Percentiles rank a stretch among this genome's conserved stretches.
phyloP scores from a whole-genome alignment of 2,797 vertebrate genomes.

The Leucoraja ocellata region DNA sequence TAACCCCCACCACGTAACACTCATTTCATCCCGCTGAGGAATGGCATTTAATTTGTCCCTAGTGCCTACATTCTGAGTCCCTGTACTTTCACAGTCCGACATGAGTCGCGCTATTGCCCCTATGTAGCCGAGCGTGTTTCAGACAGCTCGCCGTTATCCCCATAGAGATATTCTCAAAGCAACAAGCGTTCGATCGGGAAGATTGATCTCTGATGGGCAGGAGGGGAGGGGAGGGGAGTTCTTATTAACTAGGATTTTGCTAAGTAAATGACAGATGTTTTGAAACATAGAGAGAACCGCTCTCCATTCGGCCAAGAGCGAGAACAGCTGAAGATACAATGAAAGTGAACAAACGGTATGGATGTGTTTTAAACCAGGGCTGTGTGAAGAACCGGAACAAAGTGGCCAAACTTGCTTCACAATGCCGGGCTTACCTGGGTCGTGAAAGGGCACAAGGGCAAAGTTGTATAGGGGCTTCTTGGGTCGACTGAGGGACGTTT shows the following conservation, averaged over 20 bases:
- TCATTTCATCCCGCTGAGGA: background rate
- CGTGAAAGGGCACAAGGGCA: constrained; percentile 90
- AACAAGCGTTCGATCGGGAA: background rate
- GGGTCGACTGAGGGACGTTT: constrained; percentile 85
- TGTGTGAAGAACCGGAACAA: background rate
- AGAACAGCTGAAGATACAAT: background rate
- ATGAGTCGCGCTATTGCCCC: background rate
- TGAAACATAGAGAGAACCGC: background rate
- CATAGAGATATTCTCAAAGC: background rate
- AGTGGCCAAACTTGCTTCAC: background rate
- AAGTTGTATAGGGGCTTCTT: constrained; percentile 87
- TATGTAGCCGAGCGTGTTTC: background rate
- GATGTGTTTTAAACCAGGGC: background rate
- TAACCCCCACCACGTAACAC: background rate
- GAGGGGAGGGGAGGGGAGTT: background rate
- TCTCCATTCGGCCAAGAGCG: background rate
- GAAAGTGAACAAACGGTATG: background rate
- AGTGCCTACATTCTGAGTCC: background rate
- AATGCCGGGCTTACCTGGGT: constrained; percentile 74
- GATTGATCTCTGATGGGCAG: background rate
- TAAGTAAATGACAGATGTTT: background rate
- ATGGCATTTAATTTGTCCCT: background rate
- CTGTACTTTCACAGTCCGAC: background rate
- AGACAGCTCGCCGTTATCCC: background rate
- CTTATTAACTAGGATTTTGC: background rate